These are phyloP conservation scores for Bergia puertoricense DNA, from an alignment of 92 coral and sea anemone genomes.

Conservation along the genomic window DNA sequence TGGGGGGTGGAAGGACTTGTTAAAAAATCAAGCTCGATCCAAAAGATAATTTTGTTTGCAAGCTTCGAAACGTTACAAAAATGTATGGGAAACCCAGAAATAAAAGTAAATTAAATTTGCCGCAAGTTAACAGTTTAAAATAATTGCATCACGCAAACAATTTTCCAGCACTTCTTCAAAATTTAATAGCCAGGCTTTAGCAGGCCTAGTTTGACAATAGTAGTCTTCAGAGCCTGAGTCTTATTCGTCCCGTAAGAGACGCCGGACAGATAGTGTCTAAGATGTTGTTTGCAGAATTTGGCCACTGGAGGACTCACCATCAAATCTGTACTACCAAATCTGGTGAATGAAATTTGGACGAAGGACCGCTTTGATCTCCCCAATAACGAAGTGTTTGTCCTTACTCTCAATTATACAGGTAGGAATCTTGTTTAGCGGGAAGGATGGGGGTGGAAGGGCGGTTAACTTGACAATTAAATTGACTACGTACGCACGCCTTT, in stretches of 20 bases:
- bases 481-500: too few relatives aligned
- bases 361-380: slow-evolving; percentile 61
- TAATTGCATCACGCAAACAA: too few relatives aligned
- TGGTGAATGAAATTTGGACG: slow-evolving; percentile 85
- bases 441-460: too few relatives aligned
- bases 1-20: too few relatives aligned
- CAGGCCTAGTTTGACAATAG: neutral
- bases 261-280: neutral
- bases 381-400: slow-evolving; percentile 52
- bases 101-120: too few relatives aligned
- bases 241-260: neutral
- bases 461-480: too few relatives aligned
- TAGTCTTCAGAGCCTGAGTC: neutral
- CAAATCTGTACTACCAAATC: slow-evolving; percentile 58
- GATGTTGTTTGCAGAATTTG: slow-evolving; percentile 51
- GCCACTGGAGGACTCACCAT: slow-evolving; percentile 40
- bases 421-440: neutral
- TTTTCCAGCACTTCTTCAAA: too few relatives aligned
- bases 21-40: too few relatives aligned
- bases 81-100: too few relatives aligned
- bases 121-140: too few relatives aligned
- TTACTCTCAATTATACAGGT: slow-evolving; percentile 74
- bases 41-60: too few relatives aligned
- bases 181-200: neutral
- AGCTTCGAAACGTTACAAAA: too few relatives aligned